phyloP scores from a whole-genome alignment of 2,113 vertebrate species.

The Hippotragus niger region DNA sequence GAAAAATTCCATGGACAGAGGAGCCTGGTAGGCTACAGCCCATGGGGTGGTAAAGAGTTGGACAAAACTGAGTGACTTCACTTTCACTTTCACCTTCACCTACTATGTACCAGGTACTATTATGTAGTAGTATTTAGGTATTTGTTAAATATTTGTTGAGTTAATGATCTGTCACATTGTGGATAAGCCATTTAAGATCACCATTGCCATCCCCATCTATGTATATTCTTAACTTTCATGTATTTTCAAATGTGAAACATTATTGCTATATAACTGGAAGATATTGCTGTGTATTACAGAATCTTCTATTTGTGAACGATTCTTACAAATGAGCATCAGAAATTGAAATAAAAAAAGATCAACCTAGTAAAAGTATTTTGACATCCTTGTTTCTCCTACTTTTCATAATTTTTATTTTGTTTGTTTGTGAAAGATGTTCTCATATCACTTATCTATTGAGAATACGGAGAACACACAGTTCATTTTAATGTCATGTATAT shows the following conservation, averaged over 20 bases:
- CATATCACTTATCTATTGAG: neutral
- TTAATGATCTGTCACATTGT: neutral
- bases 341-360: neutral
- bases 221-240: neutral
- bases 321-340: neutral
- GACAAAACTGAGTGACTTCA: neutral
- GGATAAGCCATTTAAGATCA: neutral
- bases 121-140: neutral
- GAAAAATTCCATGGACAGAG: neutral
- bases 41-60: rapidly evolving
- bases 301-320: neutral
- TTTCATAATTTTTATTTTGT: neutral
- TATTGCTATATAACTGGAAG: neutral
- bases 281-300: neutral
- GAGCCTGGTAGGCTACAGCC: neutral
- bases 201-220: neutral
- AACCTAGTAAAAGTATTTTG: neutral
- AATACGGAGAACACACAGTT: neutral
- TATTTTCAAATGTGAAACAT: neutral
- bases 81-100: neutral
- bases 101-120: neutral
- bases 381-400: neutral
- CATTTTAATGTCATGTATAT: neutral
- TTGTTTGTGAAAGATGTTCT: neutral
- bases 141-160: constrained; percentile 1